Evolutionary conservation across 2,888 invertebrate species (phyloP), one percentile per base, ranked within the genome.

Genomic region (Ceriagrion tenellum): DNA sequence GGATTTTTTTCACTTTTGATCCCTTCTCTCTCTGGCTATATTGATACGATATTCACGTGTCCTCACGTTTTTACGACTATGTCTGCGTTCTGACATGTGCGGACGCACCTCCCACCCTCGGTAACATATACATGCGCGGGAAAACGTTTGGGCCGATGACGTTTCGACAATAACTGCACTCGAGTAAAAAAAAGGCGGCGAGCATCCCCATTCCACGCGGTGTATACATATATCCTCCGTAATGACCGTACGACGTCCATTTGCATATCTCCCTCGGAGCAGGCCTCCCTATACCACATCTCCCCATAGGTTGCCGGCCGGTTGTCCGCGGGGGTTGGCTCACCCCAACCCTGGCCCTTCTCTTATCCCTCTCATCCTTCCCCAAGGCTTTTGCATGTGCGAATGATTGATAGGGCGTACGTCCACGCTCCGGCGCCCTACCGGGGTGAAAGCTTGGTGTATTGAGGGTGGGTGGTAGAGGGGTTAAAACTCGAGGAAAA

Each of bases 331-430:
- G 59, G 59, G 59, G 20, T 16, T 12, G 56, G 16, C 56, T 20
- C 59, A 35, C 81, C 81, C 81, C 8, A 69, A 18, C 81, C 81
- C 13, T 69, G 10, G 26, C 3, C 12, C 69, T 26, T 12, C 47
- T 47, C 47, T 16, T 55, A 12, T 40, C 26, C 59, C 63, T 18
- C 35, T n/a, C n/a, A 18, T 23, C 20, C 18, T 20, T 40, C 81
- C 81, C 40, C 23, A 23, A 47, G 35, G 89, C 89, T 56, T 30
- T 35, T 47, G 93, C 93, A 93, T 93, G 69, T 93, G 93, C 69
- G 93, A 93, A 55, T 93, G 93, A 93, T 93, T 93, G 93, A 93
- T 93, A 69, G 69, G 55, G 59, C 40, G 47, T 47, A 47, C 93
- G 13, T 20, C 56, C 91, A 93, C 93, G 93, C 93, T 93, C 69